These are phyloP conservation scores for Aurelia aurita DNA, from an alignment of 30 jellyfish, hydroid and myxozoan species.

Conservation along the genomic window DNA sequence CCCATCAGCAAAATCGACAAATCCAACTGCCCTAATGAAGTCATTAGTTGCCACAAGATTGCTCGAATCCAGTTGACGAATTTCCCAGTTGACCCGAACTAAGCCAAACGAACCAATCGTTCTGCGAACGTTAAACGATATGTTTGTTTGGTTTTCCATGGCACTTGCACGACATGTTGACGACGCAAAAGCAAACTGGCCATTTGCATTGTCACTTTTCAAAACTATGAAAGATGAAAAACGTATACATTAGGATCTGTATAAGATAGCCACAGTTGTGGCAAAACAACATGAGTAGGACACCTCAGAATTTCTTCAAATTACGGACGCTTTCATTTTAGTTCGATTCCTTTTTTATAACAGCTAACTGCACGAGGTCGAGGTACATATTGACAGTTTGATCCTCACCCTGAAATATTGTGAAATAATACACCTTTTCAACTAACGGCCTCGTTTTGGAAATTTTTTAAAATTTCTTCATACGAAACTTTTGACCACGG, in stretches of 20 bases:
- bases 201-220: slow-evolving; percentile 91
- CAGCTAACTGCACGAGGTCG: too few species aligned
- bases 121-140: slow-evolving; percentile 62
- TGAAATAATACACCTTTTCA: too few species aligned
- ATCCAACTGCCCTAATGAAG: slow-evolving; percentile 71
- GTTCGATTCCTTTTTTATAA: too few species aligned
- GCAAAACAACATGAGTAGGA: too few species aligned
- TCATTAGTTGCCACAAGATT: slow-evolving; percentile 64
- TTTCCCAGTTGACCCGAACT: slow-evolving; percentile 79
- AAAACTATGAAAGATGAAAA: slow-evolving; percentile 44
- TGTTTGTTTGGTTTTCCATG: slow-evolving; percentile 34
- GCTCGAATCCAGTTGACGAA: slow-evolving; percentile 26
- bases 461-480: too few species aligned
- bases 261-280: background rate
- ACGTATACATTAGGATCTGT: background rate
- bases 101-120: slow-evolving; percentile 57
- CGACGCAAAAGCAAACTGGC: slow-evolving; percentile 62
- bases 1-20: slow-evolving; percentile 44
- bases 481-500: too few species aligned
- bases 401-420: too few species aligned
- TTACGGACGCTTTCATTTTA: too few species aligned
- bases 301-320: too few species aligned
- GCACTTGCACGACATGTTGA: slow-evolving; percentile 48
- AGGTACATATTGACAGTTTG: too few species aligned
- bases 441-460: too few species aligned